These are phyloP conservation scores for Drosophila tsacasi DNA, from an alignment of 1,140 invertebrate genomes.

Conservation along the genomic window DNA sequence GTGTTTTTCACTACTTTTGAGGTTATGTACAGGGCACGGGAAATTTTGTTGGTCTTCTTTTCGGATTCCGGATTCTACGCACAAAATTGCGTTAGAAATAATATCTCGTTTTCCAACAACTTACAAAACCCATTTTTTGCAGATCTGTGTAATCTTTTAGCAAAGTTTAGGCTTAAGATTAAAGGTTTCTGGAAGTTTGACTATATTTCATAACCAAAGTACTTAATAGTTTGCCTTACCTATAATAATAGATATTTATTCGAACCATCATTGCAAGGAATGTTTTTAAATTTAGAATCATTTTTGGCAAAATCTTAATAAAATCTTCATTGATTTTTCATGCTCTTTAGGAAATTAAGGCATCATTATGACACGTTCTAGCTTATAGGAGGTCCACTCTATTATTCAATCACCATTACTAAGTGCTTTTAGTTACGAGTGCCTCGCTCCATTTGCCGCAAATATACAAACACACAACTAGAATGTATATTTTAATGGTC, in stretches of 20 bases:
- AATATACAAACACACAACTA: slow-evolving; percentile 30
- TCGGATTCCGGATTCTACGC: no score
- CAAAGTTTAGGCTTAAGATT: background rate
- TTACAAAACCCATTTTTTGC: no score
- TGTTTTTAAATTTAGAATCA: background rate
- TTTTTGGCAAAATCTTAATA: no score
- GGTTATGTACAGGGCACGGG: no score
- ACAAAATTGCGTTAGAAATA: no score
- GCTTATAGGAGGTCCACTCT: slow-evolving; percentile 21
- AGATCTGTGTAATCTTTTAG: no score
- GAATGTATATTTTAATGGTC: slow-evolving; percentile 37
- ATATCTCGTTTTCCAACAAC: no score
- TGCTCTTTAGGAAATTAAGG: no score
- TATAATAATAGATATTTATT: slow-evolving; percentile 2
- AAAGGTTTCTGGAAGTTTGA: background rate
- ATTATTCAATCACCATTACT: slow-evolving; percentile 30
- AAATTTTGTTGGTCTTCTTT: no score
- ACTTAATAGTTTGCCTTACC: background rate
- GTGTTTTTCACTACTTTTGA: no score
- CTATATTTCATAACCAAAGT: background rate
- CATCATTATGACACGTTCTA: no score
- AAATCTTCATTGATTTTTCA: no score
- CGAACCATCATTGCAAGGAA: background rate
- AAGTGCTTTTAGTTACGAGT: slow-evolving; percentile 27
- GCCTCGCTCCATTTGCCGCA: slow-evolving; percentile 18